Conservation (phyloP, 2,797 vertebrate genomes). For the Schizothorax lantsangensis region DNA sequence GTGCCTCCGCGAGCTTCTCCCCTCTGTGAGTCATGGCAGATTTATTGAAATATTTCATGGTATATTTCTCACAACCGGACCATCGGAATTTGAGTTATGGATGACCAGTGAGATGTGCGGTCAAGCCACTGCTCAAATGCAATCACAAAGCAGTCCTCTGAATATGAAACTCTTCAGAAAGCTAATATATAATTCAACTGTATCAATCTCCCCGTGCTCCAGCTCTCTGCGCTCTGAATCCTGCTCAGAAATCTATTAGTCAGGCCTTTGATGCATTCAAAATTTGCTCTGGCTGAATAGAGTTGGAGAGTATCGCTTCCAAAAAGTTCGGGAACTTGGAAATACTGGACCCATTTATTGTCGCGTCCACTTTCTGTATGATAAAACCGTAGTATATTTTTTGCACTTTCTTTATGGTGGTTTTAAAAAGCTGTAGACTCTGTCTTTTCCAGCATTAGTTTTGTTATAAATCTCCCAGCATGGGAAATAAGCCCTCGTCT, state of each 20-base stretch:
- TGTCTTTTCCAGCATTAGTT: conserved; percentile 54
- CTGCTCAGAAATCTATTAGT: conserved; percentile 63
- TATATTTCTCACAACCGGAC: conserved; percentile 50
- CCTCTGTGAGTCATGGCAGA: conserved; percentile 50
- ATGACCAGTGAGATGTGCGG: conserved; percentile 71
- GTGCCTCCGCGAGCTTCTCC: conserved; percentile 29
- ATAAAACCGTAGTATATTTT: background rate
- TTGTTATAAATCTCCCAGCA: conserved; percentile 78
- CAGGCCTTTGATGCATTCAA: conserved; percentile 78
- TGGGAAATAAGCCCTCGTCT: conserved; percentile 74
- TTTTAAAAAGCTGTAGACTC: conserved; percentile 26
- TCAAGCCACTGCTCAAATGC: conserved; percentile 66
- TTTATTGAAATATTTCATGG: conserved; percentile 60
- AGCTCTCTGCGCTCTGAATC: conserved; percentile 53
- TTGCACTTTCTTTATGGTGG: background rate
- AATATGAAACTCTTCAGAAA: conserved; percentile 72
- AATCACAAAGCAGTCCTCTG: conserved; percentile 66
- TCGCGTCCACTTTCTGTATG: background rate
- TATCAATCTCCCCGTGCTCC: conserved; percentile 60
- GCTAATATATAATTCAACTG: conserved; percentile 65
- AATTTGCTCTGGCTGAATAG: conserved; percentile 74
- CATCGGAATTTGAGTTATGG: conserved; percentile 66
- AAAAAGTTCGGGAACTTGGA: conserved; percentile 63
- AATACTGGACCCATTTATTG: conserved; percentile 18
- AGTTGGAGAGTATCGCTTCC: conserved; percentile 72